Percentiles rank a stretch among this genome's conserved stretches.
These are phyloP conservation scores for Calephelis virginiensis DNA, from an alignment of 1,140 invertebrate genomes.

Conservation along the genomic window DNA sequence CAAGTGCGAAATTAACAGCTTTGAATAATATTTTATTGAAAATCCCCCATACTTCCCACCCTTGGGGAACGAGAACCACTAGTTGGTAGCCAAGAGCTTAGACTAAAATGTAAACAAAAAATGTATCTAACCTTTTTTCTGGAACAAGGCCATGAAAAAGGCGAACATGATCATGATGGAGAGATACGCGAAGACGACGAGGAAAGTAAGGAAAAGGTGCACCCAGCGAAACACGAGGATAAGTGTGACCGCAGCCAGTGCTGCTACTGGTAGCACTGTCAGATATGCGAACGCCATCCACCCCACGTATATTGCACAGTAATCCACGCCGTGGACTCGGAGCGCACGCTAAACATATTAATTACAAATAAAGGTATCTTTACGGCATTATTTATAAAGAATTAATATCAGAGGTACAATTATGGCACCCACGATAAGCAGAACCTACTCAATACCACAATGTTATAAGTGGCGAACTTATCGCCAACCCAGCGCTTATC, in stretches of 20 bases:
- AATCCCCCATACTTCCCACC: too few relatives aligned
- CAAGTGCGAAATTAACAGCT: too few relatives aligned
- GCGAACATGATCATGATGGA: slow-evolving; percentile 59
- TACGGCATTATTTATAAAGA: too few relatives aligned
- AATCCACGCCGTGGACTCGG: slow-evolving; percentile 49
- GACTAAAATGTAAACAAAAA: not conserved
- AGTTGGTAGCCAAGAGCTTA: too few relatives aligned
- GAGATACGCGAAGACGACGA: slow-evolving; percentile 47
- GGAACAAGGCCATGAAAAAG: slow-evolving; percentile 60
- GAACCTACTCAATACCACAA: too few relatives aligned
- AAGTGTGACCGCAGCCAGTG: slow-evolving; percentile 48
- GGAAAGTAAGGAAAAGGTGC: slow-evolving; percentile 44
- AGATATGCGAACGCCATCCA: slow-evolving; percentile 57
- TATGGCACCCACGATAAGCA: too few relatives aligned
- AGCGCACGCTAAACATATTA: slow-evolving; percentile 40
- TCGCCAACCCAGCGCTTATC: too few relatives aligned
- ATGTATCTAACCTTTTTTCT: slow-evolving; percentile 44
- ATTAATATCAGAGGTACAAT: too few relatives aligned
- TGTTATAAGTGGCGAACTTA: too few relatives aligned
- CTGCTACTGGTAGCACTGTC: slow-evolving; percentile 48
- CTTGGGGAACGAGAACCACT: too few relatives aligned
- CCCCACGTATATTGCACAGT: slow-evolving; percentile 47
- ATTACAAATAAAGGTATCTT: too few relatives aligned
- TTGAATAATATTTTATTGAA: too few relatives aligned
- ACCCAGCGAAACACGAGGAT: slow-evolving; percentile 65